phyloP scores from a whole-genome alignment of 92 coral and sea anemone species.

The Epizoanthus scotinus region DNA sequence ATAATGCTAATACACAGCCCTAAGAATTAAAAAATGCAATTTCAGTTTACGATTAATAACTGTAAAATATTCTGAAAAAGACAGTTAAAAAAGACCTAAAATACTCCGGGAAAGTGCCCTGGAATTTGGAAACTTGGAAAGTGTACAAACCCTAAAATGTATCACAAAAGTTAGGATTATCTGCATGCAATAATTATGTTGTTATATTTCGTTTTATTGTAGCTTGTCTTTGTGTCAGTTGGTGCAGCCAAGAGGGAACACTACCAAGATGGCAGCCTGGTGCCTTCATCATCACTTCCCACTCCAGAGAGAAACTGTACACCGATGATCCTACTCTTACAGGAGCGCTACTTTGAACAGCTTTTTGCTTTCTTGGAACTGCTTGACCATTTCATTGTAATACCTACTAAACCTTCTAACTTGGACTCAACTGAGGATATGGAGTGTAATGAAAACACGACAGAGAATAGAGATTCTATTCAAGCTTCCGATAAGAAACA shows the following conservation, averaged over 20 bases:
- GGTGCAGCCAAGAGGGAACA: conserved; percentile 89
- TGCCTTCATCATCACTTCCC: conserved; percentile 91
- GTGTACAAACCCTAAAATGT: no score
- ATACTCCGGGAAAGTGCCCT: no score
- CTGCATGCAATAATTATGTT: no score
- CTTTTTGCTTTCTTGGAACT: conserved; percentile 86
- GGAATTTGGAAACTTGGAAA: no score
- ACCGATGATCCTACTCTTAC: conserved; percentile 89
- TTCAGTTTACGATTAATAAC: no score
- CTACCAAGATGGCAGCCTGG: conserved; percentile 76
- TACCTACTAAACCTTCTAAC: conserved; percentile 19
- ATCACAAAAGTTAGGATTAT: neutral
- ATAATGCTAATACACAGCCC: no score
- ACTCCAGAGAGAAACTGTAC: conserved; percentile 83
- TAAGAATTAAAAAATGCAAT: no score
- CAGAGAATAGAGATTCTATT: neutral
- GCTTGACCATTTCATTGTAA: conserved; percentile 66
- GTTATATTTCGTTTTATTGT: conserved; percentile 4
- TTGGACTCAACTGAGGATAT: conserved; percentile 2
- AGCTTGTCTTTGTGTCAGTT: conserved; percentile 98
- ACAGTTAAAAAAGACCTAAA: no score
- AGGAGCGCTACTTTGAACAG: conserved; percentile 83
- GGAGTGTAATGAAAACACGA: conserved; percentile 4
- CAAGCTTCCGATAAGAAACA: conserved; percentile 3
- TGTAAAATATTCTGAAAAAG: no score